These are phyloP conservation scores for Thalassarche chlororhynchos DNA, from an alignment of 2,113 vertebrate genomes.

Conservation along the genomic window DNA sequence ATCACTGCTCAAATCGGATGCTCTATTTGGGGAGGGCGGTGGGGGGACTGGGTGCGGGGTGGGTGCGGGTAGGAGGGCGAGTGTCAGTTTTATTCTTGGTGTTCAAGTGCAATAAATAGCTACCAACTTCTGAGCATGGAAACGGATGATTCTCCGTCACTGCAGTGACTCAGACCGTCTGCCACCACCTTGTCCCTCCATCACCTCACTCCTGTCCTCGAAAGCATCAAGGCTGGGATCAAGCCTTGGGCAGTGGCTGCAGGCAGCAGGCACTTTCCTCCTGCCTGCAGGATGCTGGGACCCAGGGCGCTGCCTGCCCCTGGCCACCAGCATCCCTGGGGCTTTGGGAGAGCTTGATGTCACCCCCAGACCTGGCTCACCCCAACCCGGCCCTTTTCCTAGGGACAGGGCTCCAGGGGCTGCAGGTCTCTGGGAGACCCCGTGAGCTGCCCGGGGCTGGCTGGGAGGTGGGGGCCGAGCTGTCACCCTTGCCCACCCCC, in stretches of 20 bases:
- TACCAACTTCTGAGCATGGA: conserved; percentile 74
- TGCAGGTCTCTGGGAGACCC: background rate
- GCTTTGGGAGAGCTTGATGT: background rate
- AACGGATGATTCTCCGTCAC: conserved; percentile 54
- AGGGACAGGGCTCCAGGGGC: no score
- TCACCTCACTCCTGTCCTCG: background rate
- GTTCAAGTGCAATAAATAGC: conserved; percentile 88
- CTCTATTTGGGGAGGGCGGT: conserved; percentile 47
- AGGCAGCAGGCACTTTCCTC: background rate
- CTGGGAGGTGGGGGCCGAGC: no score
- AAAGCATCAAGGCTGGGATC: background rate
- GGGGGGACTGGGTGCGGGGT: background rate
- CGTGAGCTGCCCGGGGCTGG: background rate
- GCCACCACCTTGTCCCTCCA: background rate
- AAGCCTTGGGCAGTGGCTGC: background rate
- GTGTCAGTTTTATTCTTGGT: conserved; percentile 83
- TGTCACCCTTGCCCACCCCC: background rate
- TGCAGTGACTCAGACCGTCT: conserved; percentile 13
- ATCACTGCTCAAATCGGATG: conserved; percentile 75
- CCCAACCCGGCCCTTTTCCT: background rate
- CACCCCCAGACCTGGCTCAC: background rate
- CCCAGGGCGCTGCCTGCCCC: background rate
- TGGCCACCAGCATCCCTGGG: background rate
- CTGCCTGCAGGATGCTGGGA: background rate
- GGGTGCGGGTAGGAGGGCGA: conserved; percentile 42